Evolutionary conservation across 1,140 invertebrate genomes (phyloP).

Genomic region (Papilio polyxenes): DNA sequence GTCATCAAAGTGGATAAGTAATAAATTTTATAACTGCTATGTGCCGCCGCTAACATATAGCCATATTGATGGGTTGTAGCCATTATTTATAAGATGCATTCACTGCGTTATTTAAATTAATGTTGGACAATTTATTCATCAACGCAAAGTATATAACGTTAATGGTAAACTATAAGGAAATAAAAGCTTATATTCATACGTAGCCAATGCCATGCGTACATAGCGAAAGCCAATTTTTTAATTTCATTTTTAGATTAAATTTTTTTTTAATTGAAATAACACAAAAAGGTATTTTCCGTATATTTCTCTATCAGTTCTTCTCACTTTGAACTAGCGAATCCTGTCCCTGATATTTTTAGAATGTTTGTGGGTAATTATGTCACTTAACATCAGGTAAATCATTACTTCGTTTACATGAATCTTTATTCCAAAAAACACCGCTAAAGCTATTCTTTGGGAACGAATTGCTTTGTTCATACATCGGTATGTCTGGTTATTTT

Average conservation of each 20-base stretch:
- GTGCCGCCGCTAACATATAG: conserved; percentile 16
- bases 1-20: neutral
- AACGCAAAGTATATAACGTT: conserved; percentile 15
- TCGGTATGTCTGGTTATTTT: neutral
- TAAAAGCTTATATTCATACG: conserved; percentile 10
- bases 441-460: neutral
- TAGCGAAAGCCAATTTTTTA: neutral
- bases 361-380: neutral
- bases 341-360: neutral
- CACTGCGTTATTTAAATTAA: conserved; percentile 27
- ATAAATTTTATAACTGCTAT: conserved; percentile 25
- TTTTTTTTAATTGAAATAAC: neutral
- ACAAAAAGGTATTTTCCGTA: neutral
- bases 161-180: conserved; percentile 24
- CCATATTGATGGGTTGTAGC: conserved; percentile 20
- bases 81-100: conserved; percentile 30
- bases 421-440: neutral
- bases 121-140: conserved; percentile 29
- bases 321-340: neutral
- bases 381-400: neutral
- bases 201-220: neutral
- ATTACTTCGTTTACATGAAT: no score
- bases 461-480: neutral
- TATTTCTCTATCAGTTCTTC: neutral
- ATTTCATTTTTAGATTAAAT: no score